These are phyloP conservation scores for Maniola hyperantus DNA, from an alignment of 2,888 invertebrate genomes.

Conservation along the genomic window DNA sequence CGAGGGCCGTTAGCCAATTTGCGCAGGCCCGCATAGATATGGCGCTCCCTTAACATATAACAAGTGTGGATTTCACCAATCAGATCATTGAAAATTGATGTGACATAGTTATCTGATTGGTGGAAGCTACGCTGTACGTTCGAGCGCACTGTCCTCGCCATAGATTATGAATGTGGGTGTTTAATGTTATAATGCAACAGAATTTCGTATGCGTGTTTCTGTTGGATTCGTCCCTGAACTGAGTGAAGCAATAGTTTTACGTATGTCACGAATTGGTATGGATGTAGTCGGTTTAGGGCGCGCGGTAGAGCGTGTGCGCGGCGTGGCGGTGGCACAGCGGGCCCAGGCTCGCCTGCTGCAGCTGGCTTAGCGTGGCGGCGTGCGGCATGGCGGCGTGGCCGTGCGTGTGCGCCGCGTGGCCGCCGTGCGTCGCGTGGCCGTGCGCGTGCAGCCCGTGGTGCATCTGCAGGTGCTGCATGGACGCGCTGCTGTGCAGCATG, in stretches of 20 bases:
- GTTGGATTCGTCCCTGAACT: not conserved
- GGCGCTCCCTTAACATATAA: too few species aligned
- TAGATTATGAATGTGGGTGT: too few species aligned
- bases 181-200: too few species aligned
- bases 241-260: not conserved
- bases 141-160: too few species aligned
- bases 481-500: slow-evolving; percentile 70
- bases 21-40: too few species aligned
- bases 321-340: slow-evolving; percentile 56
- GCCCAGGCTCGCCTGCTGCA: slow-evolving; percentile 43
- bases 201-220: too few species aligned
- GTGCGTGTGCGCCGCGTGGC: slow-evolving; percentile 42
- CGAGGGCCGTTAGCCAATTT: too few species aligned
- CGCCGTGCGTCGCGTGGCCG: slow-evolving; percentile 35
- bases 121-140: too few species aligned
- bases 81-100: too few species aligned
- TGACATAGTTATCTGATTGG: too few species aligned
- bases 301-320: slow-evolving; percentile 50
- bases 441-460: slow-evolving; percentile 56
- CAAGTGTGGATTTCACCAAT: too few species aligned
- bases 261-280: not conserved
- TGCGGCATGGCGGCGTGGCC: slow-evolving; percentile 43
- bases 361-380: slow-evolving; percentile 37
- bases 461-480: slow-evolving; percentile 72
- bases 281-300: slow-evolving; percentile 40